These are phyloP conservation scores for Loris lydekkerianus DNA, from an alignment of 2,797 vertebrate genomes.

Conservation along the genomic window DNA sequence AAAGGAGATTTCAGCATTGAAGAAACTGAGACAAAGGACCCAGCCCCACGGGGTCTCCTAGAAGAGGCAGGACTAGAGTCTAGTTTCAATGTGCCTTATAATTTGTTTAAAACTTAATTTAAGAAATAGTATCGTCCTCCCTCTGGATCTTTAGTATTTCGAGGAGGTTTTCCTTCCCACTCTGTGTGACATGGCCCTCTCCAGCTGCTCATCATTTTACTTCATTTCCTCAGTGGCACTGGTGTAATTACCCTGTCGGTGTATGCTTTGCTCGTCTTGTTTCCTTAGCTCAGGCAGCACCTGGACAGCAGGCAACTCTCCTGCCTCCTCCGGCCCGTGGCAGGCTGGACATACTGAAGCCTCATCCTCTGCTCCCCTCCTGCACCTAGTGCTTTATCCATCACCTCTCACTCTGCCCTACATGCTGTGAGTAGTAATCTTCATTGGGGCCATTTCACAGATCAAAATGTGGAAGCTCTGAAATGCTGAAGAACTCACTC, in stretches of 20 bases:
- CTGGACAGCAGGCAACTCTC: neutral
- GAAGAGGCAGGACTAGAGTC: neutral
- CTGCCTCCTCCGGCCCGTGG: neutral
- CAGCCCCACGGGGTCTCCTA: neutral
- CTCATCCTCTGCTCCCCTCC: neutral
- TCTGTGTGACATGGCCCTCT: neutral
- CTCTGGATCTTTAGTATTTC: neutral
- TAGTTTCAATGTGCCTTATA: neutral
- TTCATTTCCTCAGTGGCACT: neutral
- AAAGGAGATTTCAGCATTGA: neutral
- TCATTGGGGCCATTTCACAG: neutral
- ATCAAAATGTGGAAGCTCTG: neutral
- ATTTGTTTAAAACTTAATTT: neutral
- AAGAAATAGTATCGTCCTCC: neutral
- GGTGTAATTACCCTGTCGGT: neutral
- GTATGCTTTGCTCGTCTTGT: neutral
- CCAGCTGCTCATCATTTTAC: no score
- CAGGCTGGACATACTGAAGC: neutral
- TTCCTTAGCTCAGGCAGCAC: constrained; percentile 34
- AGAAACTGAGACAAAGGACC: neutral
- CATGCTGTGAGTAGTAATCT: neutral
- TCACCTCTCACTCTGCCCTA: neutral
- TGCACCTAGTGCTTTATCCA: neutral
- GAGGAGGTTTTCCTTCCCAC: neutral
- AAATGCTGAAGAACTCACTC: neutral